A percentile compares a stretch with the other conserved stretches of the same genome.
phyloP scores from a whole-genome alignment of 2,888 invertebrate species.

The Mallateleia sp. region DNA sequence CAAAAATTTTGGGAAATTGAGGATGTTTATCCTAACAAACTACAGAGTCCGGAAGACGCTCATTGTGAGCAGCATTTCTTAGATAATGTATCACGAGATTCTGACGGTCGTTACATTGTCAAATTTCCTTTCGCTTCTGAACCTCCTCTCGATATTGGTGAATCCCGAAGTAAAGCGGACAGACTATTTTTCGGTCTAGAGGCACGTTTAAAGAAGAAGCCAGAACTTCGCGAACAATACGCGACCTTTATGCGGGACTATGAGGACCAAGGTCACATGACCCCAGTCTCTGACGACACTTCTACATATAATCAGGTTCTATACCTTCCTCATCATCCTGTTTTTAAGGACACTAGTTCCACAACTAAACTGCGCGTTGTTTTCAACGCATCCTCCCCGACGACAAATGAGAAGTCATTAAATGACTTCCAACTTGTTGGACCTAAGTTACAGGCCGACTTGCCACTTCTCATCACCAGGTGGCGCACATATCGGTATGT shows the following conservation, averaged over 20 bases:
- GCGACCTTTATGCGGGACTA: conserved; percentile 1
- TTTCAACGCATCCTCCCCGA: conserved; percentile 28
- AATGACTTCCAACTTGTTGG: conserved; percentile 28
- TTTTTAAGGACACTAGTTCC: background rate
- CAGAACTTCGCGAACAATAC: background rate
- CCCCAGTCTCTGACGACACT: background rate
- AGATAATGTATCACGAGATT: background rate
- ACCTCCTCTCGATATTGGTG: background rate
- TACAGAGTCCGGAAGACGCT: background rate
- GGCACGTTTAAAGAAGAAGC: background rate
- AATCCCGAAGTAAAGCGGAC: conserved; percentile 13
- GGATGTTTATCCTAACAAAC: too few species aligned
- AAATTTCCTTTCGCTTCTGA: conserved; percentile 21
- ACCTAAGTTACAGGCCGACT: conserved; percentile 26
- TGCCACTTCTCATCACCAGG: background rate
- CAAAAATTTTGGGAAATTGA: conserved; percentile 1
- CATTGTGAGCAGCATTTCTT: background rate
- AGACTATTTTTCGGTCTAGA: background rate
- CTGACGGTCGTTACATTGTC: conserved; percentile 28
- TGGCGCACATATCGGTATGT: conserved; percentile 15
- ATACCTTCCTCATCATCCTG: conserved; percentile 23
- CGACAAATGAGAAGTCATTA: background rate
- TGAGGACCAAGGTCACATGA: background rate
- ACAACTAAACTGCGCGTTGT: conserved; percentile 36
- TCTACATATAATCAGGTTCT: too few species aligned